Base-by-base conservation (phyloP, 2,797 vertebrate species). In the Clarias laeviceps region DNA sequence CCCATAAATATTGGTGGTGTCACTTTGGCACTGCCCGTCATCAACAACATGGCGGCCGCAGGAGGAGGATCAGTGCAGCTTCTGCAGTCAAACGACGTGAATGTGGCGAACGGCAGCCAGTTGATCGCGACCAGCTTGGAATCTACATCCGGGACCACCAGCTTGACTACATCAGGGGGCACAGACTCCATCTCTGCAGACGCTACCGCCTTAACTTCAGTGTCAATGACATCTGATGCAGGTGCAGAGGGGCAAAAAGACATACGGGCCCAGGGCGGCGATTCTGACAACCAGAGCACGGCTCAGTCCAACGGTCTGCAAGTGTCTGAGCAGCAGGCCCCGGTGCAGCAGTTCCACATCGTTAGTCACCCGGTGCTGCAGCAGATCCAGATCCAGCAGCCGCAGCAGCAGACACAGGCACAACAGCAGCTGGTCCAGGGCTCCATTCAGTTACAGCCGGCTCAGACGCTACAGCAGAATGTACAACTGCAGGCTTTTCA, bases 1-100 rank as follows among this genome's bases (percentile, higher is more conserved):
- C 98, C 98, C 84, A 98, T 99, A 94, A 99, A 98, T 93, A 96
- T 99, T 3, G 97, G 98, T 82, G 98, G 98, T 85, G 96, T 99
- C 93, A 99, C 98, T 86, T 91, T 99, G 74, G 97, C 98, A 1
- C 91, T 99, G 92, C 98, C 98, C 4, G 97, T 99, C 89, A 98
- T 99, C 92, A 99, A 99, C 92, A 98, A 93, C 0, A 91, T 99
- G 66, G 94, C 83, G 66, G 94, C 83, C 0, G 80, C 96, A 29
- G 96, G 96, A 81, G 95, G 96, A 74, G 96, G 96, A 82, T 94
- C 97, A 0, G 95, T 97, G 82, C 98, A 99, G 92, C 95, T 96
- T 82, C 95, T 97, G 88, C 98, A 98, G 87, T 93, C 97, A 69
- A 91, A 96, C 22, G 98, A 99, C 80, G 94, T 96, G 11, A 97